These are phyloP conservation scores for Otus sunia DNA, from an alignment of 2,113 vertebrate species.

Conservation along the genomic window DNA sequence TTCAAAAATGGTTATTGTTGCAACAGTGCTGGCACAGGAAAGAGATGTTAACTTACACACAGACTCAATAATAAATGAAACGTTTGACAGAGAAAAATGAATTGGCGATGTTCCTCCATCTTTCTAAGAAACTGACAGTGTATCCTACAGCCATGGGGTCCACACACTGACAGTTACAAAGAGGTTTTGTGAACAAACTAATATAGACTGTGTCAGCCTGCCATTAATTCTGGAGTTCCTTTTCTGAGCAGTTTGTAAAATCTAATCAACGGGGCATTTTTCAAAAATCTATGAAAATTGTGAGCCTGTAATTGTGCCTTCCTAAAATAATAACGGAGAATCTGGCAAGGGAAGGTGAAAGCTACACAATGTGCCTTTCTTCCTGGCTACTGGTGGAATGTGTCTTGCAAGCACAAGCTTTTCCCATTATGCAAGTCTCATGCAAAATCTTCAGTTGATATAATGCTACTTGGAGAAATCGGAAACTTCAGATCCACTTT, in stretches of 20 bases:
- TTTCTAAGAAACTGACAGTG: constrained; percentile 71
- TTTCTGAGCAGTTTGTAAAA: constrained; percentile 61
- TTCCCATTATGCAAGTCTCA: background rate
- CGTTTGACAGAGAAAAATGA: constrained; percentile 74
- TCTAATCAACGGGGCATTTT: constrained; percentile 51
- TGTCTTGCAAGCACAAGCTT: background rate
- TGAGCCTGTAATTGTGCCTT: constrained; percentile 24
- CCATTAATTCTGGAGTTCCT: constrained; percentile 62
- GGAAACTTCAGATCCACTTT: background rate
- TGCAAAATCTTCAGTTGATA: background rate
- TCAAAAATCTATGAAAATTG: constrained; percentile 24
- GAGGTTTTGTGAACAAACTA: constrained; percentile 68
- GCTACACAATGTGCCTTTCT: constrained; percentile 14
- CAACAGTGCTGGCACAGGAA: constrained; percentile 48
- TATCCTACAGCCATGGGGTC: constrained; percentile 31
- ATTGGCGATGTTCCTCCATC: constrained; percentile 62
- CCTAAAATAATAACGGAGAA: constrained; percentile 22
- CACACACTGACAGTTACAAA: constrained; percentile 70
- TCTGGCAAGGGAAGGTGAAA: constrained; percentile 5
- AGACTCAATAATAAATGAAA: constrained; percentile 74
- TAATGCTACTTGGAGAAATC: background rate
- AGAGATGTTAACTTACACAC: constrained; percentile 68
- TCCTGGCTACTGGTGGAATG: background rate
- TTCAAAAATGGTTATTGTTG: constrained; percentile 33
- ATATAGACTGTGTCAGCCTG: constrained; percentile 64